A percentile compares a stretch with the other conserved stretches of the same genome.
These are phyloP conservation scores for Orchesella cincta DNA, from an alignment of 1,140 invertebrate genomes.

Conservation along the genomic window DNA sequence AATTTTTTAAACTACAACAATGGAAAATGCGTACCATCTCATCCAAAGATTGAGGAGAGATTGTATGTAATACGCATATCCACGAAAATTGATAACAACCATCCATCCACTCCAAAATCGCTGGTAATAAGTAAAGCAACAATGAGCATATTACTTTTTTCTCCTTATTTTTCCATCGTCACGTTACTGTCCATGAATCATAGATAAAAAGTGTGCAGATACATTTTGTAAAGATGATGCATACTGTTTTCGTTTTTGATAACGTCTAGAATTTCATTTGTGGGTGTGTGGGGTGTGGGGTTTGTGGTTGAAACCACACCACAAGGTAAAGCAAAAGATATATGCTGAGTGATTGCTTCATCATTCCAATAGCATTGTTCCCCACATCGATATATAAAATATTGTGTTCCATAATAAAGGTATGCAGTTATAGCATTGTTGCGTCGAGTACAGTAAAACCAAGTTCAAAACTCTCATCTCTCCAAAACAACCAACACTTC, in stretches of 20 bases:
- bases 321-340: background rate
- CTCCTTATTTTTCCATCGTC: background rate
- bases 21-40: too few relatives aligned
- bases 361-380: conserved; percentile 16
- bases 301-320: background rate
- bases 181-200: background rate
- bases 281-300: conserved; percentile 3
- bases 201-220: background rate
- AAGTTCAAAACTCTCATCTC: background rate
- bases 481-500: conserved; percentile 12
- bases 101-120: too few relatives aligned
- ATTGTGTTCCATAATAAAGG: too few relatives aligned
- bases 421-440: too few relatives aligned
- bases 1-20: too few relatives aligned
- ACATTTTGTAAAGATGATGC: background rate
- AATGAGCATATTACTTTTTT: too few relatives aligned
- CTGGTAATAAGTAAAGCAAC: too few relatives aligned
- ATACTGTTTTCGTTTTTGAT: background rate
- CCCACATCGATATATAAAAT: too few relatives aligned
- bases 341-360: conserved; percentile 3
- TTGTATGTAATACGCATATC: too few relatives aligned
- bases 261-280: background rate
- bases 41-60: too few relatives aligned
- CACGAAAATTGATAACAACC: too few relatives aligned
- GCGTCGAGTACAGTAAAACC: background rate